Base-by-base conservation (phyloP, 2,797 vertebrate species). In the Epinephelus awoara region DNA sequence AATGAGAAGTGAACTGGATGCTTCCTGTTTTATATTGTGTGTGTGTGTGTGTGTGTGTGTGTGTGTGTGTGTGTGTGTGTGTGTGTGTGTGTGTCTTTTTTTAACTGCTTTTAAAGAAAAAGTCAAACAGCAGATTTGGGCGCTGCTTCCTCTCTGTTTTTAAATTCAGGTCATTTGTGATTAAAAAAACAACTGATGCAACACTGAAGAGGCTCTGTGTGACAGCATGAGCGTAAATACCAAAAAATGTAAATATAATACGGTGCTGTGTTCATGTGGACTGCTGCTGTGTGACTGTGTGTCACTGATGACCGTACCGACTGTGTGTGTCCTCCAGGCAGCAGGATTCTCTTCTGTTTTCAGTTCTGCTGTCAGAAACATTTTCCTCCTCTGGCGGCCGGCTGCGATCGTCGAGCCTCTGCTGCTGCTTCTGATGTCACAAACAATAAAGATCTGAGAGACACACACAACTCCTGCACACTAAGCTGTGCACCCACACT, bases 321-420 rank as follows among this genome's bases (percentile, higher is more conserved):
- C 62, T 66, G 50, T 23, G 72, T 58, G n/a, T 47, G 63, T 47
- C 47, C 34, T 44, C 21, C 1, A 76, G 68, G 72, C 56, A 19
- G 56, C 46, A 2, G 57, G 52, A 34, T 72, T 42, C 63, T 18
- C 61, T 67, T 71, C 65, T 49, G 38, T 76, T 58, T 34, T 58
- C 21, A 14, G 57, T 61, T 69, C 59, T 77, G 73, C 68, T 73
- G 64, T 80, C 73, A 50, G 64, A 80, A 56, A 4, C 65, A 51
- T 80, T 77, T 73, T 65, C 62, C 27, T 57, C 69, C 49, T 57
- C 4, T 58, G 23, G 64, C 11, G 5, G 51, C 55, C 3, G 42
- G 21, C 72, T 66, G 56, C 21, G 38, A 52, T 51, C n/a, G 2
- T n/a, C 2, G 2, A 3, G 42, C 62, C 61, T 59, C 61, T 29